phyloP scores from a whole-genome alignment of 1,140 invertebrate genomes.

The Maniola jurtina region DNA sequence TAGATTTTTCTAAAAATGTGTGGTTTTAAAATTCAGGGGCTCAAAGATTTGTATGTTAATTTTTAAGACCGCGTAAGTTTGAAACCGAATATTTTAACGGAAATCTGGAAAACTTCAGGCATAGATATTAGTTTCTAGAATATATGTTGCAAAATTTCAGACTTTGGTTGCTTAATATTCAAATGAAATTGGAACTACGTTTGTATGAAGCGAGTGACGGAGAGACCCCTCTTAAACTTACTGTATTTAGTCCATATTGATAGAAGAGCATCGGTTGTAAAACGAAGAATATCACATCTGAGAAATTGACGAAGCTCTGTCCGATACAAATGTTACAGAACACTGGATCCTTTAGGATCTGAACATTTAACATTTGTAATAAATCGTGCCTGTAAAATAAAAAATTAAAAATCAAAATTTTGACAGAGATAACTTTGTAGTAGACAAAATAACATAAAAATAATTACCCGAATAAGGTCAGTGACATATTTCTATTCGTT shows the following conservation, averaged over 20 bases:
- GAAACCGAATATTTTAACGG: too few species aligned
- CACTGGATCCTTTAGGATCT: constrained; percentile 77
- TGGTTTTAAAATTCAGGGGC: too few species aligned
- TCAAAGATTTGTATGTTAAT: too few species aligned
- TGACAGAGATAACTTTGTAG: neutral
- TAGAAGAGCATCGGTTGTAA: constrained; percentile 79
- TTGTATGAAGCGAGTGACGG: too few species aligned
- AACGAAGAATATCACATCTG: constrained; percentile 82
- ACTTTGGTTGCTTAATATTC: too few species aligned
- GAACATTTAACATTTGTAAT: constrained; percentile 51
- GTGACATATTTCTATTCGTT: constrained; percentile 14
- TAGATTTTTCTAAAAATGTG: too few species aligned
- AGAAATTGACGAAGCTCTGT: constrained; percentile 79
- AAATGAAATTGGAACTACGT: too few species aligned
- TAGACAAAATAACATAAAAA: neutral
- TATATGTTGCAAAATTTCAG: too few species aligned
- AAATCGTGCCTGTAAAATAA: constrained; percentile 41
- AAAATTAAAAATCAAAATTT: neutral
- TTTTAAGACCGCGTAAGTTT: too few species aligned
- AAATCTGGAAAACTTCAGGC: too few species aligned
- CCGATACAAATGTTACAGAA: constrained; percentile 82
- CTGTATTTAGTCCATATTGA: constrained; percentile 72
- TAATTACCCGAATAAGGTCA: constrained; percentile 8
- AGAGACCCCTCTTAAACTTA: too few species aligned
- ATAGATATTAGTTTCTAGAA: too few species aligned